A percentile compares a stretch with the other conserved stretches of the same genome.
Evolutionary conservation across 2,888 invertebrate genomes (phyloP).

Genomic region (Pasiphila rectangulata): DNA sequence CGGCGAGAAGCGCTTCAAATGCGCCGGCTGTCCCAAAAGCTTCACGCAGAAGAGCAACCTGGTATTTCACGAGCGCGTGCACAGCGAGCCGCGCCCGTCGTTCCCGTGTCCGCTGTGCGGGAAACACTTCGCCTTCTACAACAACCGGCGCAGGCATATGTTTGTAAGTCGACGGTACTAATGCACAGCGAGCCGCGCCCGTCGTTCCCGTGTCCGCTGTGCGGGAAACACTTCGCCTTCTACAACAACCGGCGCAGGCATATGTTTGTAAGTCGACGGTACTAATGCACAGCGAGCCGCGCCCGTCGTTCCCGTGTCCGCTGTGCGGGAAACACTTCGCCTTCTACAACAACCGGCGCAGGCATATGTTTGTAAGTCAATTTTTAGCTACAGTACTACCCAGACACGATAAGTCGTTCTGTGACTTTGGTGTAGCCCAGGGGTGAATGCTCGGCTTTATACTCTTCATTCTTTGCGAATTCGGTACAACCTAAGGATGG

Average conservation of each 20-base stretch:
- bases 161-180: slow-evolving; percentile 52
- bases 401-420: not conserved
- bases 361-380: slow-evolving; percentile 70
- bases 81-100: slow-evolving; percentile 47
- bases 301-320: slow-evolving; percentile 51
- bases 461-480: too few relatives aligned
- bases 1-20: slow-evolving; percentile 68
- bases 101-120: slow-evolving; percentile 62
- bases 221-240: slow-evolving; percentile 68
- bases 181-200: slow-evolving; percentile 53
- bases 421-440: not conserved
- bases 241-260: slow-evolving; percentile 68
- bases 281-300: slow-evolving; percentile 49
- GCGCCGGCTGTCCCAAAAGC: slow-evolving; percentile 60
- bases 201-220: slow-evolving; percentile 55
- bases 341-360: slow-evolving; percentile 64
- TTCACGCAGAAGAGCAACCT: slow-evolving; percentile 66
- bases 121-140: slow-evolving; percentile 66
- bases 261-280: slow-evolving; percentile 60
- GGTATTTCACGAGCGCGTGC: slow-evolving; percentile 62
- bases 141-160: slow-evolving; percentile 70
- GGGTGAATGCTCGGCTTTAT: not conserved
- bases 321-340: slow-evolving; percentile 69
- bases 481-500: too few relatives aligned
- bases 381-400: not conserved